Evolutionary conservation across 1,140 invertebrate species (phyloP).

Genomic region (Phortica variegata): DNA sequence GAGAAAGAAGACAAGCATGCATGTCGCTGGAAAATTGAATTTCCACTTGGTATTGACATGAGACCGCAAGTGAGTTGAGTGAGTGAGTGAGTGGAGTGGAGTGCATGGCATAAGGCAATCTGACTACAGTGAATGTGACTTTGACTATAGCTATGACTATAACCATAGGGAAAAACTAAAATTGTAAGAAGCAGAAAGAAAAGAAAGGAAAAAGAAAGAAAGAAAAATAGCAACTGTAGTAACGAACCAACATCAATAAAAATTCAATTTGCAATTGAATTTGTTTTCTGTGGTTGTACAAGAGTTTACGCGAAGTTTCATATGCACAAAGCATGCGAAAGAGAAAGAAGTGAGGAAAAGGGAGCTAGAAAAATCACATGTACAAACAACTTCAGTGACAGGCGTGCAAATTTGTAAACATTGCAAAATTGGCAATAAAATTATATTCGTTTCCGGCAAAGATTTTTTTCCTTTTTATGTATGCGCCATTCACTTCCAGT

Average conservation of each 20-base stretch:
- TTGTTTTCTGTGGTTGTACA: constrained; percentile 28
- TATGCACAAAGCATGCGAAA: too few relatives aligned
- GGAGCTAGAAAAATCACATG: neutral
- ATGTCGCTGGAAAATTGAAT: constrained; percentile 39
- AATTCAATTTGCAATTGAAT: constrained; percentile 51
- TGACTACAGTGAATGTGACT: too few relatives aligned
- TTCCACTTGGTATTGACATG: constrained; percentile 34
- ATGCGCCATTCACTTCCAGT: too few relatives aligned
- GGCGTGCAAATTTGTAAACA: constrained; percentile 38
- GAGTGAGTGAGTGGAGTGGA: too few relatives aligned
- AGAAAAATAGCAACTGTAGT: constrained; percentile 32
- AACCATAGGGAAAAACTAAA: neutral
- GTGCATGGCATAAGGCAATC: too few relatives aligned
- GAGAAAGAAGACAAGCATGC: neutral
- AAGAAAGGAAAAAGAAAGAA: constrained; percentile 14
- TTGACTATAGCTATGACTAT: too few relatives aligned
- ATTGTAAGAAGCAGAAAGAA: constrained; percentile 10
- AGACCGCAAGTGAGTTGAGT: too few relatives aligned
- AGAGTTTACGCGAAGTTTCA: neutral
- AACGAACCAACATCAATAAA: constrained; percentile 43
- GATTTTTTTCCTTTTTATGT: too few relatives aligned
- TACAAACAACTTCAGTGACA: neutral
- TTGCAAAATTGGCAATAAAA: constrained; percentile 42
- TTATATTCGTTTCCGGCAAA: constrained; percentile 8
- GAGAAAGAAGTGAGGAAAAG: neutral